Evolutionary conservation across 1,140 invertebrate species (phyloP).

Genomic region (Drosophila nasuta): DNA sequence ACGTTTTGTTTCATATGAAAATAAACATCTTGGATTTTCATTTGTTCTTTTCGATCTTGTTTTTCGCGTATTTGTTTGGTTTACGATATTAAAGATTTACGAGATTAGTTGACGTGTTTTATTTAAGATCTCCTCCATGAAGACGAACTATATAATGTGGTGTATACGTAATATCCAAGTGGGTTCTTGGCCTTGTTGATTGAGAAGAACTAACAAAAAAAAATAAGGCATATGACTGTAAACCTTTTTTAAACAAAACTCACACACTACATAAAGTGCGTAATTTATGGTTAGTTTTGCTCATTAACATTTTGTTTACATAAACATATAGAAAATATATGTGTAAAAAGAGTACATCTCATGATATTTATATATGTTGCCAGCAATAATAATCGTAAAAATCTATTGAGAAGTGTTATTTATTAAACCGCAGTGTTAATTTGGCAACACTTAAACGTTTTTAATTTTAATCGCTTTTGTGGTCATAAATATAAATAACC

Average conservation of each 20-base stretch:
- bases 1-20: conserved; percentile 63
- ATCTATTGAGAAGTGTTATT: conserved; percentile 8
- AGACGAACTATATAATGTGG: background rate
- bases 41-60: conserved; percentile 47
- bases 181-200: conserved; percentile 30
- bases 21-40: conserved; percentile 64
- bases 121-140: conserved; percentile 30
- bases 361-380: background rate
- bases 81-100: conserved; percentile 80
- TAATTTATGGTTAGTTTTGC: conserved; percentile 25
- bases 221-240: conserved; percentile 20
- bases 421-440: conserved; percentile 32
- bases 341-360: too few species aligned
- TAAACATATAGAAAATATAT: conserved; percentile 1
- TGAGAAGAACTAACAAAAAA: conserved; percentile 19
- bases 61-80: conserved; percentile 65
- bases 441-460: conserved; percentile 36
- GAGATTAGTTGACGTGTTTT: conserved; percentile 49
- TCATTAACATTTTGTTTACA: conserved; percentile 20
- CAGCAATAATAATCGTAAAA: background rate
- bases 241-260: conserved; percentile 18
- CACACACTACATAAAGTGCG: background rate
- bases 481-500: conserved; percentile 32
- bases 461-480: conserved; percentile 31
- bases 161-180: conserved; percentile 1